Evolutionary conservation across 2,888 invertebrate genomes (phyloP), one percentile per base, ranked within the genome.

Genomic region (Diaphora mendica): DNA sequence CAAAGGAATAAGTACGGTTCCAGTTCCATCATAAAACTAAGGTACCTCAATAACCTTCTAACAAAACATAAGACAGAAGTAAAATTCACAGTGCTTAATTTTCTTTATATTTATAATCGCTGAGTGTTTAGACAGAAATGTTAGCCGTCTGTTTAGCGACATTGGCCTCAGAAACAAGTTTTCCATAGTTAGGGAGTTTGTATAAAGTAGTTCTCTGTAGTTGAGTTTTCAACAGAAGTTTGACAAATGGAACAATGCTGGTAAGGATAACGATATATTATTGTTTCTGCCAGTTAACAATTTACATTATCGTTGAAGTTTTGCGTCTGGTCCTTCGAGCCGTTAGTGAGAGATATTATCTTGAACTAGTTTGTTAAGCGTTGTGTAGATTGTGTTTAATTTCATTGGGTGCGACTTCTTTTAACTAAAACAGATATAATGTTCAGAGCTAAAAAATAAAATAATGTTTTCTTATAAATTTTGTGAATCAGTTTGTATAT

Each of bases 211-310:
- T 78, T 77, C 68, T 62, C 51, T 55, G 33, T 64, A 67, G 72
- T 74, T 75, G 26, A 77, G 76, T 78, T 82, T n/a, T 68, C 62
- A 76, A 78, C 83, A 76, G 68, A 70, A 72, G 79, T 76, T 79
- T 68, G 74, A 79, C 81, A 76, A 77, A 81, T 68, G 70, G 33
- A 65, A 81, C 79, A 79, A 77, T 76, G 62, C 59, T 33, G 68
- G 67, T 67, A 62, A 75, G 77, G 75, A 72, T 30, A 67, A 48
- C 51, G 42, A 72, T 67, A 74, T 75, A 81, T 81, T 75, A 81
- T 81, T 83, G 83, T 81, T 79, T 81, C 66, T 75, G 55, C 55
- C 55, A 71, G 74, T 73, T 76, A 76, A 83, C 81, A 72, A 79
- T 82, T 82, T 81, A 73, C 73, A 72, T 75, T 77, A 70, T 67